phyloP scores from a whole-genome alignment of 37 sponge, comb jelly and placozoan genomes.

The Dysidea cf. avara region DNA sequence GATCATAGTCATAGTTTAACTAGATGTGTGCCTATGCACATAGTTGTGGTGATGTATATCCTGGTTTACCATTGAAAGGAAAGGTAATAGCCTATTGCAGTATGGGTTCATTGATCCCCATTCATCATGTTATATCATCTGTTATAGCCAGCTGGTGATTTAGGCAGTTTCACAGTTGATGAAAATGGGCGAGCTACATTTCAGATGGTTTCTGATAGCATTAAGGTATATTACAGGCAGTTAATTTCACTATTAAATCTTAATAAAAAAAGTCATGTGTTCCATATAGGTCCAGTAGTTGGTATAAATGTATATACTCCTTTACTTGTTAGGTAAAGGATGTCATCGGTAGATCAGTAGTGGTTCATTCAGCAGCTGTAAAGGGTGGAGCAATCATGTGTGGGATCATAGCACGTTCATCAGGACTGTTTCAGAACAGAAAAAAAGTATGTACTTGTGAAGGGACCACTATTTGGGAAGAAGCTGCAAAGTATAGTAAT shows the following conservation, averaged over 20 bases:
- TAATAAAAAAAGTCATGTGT: no score
- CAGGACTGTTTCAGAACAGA: constrained; percentile 83
- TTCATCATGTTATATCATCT: not conserved
- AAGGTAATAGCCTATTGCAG: not conserved
- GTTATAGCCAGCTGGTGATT: constrained; percentile 26
- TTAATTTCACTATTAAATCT: no score
- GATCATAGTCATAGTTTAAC: not conserved
- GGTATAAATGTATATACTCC: constrained; percentile 32
- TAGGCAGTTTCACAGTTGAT: constrained; percentile 36
- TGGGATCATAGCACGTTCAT: constrained; percentile 81
- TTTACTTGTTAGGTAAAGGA: constrained; percentile 53
- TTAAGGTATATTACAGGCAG: constrained; percentile 56
- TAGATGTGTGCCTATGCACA: not conserved
- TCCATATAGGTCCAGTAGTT: no score
- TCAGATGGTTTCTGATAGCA: constrained; percentile 20
- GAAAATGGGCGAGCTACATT: constrained; percentile 44
- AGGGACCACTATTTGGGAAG: constrained; percentile 86
- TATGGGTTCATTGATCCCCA: not conserved
- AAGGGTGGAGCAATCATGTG: constrained; percentile 37
- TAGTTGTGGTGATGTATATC: constrained; percentile 76
- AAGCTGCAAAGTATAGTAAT: constrained; percentile 45
- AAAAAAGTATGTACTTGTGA: constrained; percentile 88
- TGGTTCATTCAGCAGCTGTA: constrained; percentile 34
- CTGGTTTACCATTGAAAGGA: not conserved
- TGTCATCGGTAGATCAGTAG: constrained; percentile 73